These are phyloP conservation scores for Clarias batrachus DNA, from an alignment of 2,113 vertebrate species.

Conservation along the genomic window DNA sequence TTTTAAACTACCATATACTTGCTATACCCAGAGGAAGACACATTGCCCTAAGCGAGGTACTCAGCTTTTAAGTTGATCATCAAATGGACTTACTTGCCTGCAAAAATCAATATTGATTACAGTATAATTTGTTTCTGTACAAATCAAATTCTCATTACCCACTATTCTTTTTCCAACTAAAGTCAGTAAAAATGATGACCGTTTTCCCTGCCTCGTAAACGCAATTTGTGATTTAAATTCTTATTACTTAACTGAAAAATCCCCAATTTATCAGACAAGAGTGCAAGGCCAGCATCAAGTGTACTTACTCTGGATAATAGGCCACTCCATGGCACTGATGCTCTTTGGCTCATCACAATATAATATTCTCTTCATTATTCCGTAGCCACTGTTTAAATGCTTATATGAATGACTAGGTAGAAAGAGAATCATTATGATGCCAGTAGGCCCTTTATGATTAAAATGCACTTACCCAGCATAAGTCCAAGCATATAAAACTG, in stretches of 20 bases:
- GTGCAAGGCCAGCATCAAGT: constrained; percentile 15
- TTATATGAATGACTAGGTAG: not conserved
- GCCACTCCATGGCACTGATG: constrained; percentile 9
- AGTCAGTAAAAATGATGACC: not conserved
- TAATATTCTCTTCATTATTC: not conserved
- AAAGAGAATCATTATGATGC: not conserved
- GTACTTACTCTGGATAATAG: constrained; percentile 22
- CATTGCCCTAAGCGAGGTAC: not conserved
- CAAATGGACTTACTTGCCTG: not conserved
- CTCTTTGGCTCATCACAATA: not conserved
- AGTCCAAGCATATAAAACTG: not conserved
- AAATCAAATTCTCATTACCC: not conserved
- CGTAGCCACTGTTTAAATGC: not conserved
- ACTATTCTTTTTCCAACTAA: not conserved
- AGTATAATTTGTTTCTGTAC: not conserved
- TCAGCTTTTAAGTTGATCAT: not conserved
- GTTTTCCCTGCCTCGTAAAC: not conserved
- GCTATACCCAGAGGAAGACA: not conserved
- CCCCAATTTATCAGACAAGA: not conserved
- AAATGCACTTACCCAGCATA: not conserved
- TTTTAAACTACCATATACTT: not conserved
- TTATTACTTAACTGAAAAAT: constrained; percentile 31
- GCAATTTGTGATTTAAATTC: not conserved
- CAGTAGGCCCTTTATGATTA: not conserved
- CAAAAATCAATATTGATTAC: not conserved